Evolutionary conservation across 2,113 vertebrate genomes (phyloP), one percentile per base, ranked within the genome.

Genomic region (Ochotona curzoniae): DNA sequence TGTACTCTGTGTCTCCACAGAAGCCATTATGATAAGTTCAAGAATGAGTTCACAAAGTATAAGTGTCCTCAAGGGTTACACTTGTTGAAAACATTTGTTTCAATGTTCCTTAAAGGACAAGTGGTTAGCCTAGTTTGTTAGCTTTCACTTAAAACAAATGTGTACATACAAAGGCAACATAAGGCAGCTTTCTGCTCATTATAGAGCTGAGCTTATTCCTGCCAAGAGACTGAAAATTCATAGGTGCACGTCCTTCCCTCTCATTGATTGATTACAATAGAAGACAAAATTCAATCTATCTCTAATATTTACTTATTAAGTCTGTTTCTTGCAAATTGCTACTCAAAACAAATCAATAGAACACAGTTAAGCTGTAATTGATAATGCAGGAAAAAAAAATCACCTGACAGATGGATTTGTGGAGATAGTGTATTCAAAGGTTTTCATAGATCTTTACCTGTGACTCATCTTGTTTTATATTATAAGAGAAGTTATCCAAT

Each of bases 291-390:
- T 95, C 83, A 95, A 54, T 69, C 20, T 47, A 6, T 35, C 18
- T 20, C 64, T 94, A 90, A 89, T 86, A 81, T n/a, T 15, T 76
- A 51, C 5, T 78, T 61, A 94, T 88, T 83, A 92, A 88, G 73
- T 5, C 54, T 64, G 69, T 66, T 82, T 94, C 57, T 17, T 75
- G 67, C 3, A 95, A 83, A 91, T 89, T 92, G 60, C 0, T 60
- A 80, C 35, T 92, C 94, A 66, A 95, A 97, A 96, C n/a, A 78
- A 26, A 78, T 93, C 79, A 93, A 90, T 87, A 85, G 23, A 6
- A 88, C 51, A 63, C 70, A 85, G 73, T 91, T 91, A 87, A 25
- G 66, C 6, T n/a, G 15, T 1, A 1, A 30, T 8, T n/a, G 80
- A 75, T 51, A 51, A 44, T 0, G 83, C 49, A 32, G 3, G 8